A percentile compares a stretch with the other conserved stretches of the same genome.
These are phyloP conservation scores for Muraenolepis orangiensis DNA, from an alignment of 2,797 vertebrate genomes.

Conservation along the genomic window DNA sequence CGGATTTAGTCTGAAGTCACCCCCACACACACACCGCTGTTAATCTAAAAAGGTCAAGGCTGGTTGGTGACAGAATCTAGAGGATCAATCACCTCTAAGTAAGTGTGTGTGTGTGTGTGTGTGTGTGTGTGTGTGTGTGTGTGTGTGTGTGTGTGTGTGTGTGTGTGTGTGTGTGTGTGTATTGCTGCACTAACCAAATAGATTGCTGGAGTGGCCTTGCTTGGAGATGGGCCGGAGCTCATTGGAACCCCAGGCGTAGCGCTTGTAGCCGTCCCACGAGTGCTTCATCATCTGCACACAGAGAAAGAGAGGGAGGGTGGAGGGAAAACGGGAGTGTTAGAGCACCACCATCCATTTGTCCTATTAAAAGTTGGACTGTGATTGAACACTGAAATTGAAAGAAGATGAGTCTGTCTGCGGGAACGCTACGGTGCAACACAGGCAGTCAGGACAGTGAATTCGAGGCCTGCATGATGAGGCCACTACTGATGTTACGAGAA, in stretches of 20 bases:
- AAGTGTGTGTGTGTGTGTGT: background rate
- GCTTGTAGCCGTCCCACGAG: constrained; percentile 95
- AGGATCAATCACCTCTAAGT: background rate
- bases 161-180: background rate
- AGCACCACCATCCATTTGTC: background rate
- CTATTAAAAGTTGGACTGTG: background rate
- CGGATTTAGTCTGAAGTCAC: background rate
- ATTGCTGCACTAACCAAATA: constrained; percentile 87
- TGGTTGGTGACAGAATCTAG: constrained; percentile 1
- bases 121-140: constrained; percentile 5
- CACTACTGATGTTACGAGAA: background rate
- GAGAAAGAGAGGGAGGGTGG: constrained; percentile 3
- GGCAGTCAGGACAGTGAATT: background rate
- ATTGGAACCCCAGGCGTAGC: constrained; percentile 94
- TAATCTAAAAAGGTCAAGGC: constrained; percentile 2
- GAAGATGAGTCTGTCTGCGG: background rate
- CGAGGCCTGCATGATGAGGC: background rate
- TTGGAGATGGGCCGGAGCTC: constrained; percentile 94
- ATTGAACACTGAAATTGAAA: background rate
- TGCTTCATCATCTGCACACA: constrained; percentile 93
- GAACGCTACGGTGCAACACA: background rate
- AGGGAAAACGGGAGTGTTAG: background rate
- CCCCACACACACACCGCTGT: background rate
- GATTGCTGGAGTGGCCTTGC: constrained; percentile 96
- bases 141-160: constrained; percentile 6